These are phyloP conservation scores for Calidris pugnax DNA, from an alignment of 2,113 vertebrate species.

Conservation along the genomic window DNA sequence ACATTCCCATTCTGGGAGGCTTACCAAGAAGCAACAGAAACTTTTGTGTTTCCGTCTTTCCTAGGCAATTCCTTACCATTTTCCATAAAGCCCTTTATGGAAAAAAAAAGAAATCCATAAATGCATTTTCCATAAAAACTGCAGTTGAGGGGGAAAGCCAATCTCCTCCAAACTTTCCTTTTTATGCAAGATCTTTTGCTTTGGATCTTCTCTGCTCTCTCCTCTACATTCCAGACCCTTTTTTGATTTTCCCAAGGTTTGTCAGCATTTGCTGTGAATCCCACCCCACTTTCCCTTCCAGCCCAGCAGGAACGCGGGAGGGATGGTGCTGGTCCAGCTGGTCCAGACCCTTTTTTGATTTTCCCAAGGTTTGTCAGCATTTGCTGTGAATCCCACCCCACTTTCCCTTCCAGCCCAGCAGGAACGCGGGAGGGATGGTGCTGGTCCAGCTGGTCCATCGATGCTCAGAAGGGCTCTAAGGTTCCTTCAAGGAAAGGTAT, in stretches of 20 bases:
- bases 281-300: neutral
- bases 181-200: neutral
- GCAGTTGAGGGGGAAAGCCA: neutral
- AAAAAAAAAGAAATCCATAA: too few relatives aligned
- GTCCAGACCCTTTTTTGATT: neutral
- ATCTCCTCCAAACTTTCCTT: neutral
- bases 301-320: neutral
- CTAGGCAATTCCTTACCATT: neutral
- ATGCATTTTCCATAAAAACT: neutral
- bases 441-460: neutral
- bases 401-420: too few relatives aligned
- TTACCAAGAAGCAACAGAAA: neutral
- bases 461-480: neutral
- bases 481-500: neutral
- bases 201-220: neutral
- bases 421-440: neutral
- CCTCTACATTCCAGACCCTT: neutral
- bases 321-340: neutral
- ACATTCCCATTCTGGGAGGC: neutral
- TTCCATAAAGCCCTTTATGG: too few relatives aligned
- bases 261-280: accelerated
- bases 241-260: neutral
- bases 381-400: accelerated
- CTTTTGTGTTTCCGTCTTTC: neutral
- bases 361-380: neutral